Percentiles rank a stretch among this genome's conserved stretches.
These are phyloP conservation scores for Euphysa ruthae DNA, from an alignment of 30 jellyfish, hydroid and myxozoan genomes.

Conservation along the genomic window DNA sequence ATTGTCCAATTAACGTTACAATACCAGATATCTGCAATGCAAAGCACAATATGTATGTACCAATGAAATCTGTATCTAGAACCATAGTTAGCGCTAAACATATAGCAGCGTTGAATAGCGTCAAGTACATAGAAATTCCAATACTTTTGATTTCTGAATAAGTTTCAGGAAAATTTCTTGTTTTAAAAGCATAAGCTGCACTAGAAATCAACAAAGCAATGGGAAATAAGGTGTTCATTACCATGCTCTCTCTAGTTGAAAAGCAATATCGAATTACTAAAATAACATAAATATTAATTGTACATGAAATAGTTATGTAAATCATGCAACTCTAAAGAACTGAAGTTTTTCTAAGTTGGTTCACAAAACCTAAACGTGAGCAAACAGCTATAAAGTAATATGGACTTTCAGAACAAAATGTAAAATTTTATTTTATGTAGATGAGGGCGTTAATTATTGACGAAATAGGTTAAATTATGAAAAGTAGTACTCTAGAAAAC, in stretches of 20 bases:
- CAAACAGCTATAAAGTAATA: no score
- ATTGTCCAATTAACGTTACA: conserved; percentile 23
- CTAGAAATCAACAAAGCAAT: conserved; percentile 69
- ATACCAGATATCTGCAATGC: conserved; percentile 13
- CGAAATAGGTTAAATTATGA: background rate
- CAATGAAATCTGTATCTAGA: background rate
- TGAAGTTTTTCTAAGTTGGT: no score
- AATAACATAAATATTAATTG: background rate
- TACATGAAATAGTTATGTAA: no score
- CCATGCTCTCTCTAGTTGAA: conserved; percentile 33
- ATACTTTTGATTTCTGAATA: conserved; percentile 79
- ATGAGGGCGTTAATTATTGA: no score
- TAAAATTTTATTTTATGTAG: no score
- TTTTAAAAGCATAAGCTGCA: conserved; percentile 80
- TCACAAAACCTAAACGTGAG: no score
- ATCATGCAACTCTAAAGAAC: no score
- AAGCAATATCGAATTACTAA: conserved; percentile 47
- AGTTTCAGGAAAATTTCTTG: conserved; percentile 81
- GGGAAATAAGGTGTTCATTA: conserved; percentile 52
- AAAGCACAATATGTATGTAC: conserved; percentile 19
- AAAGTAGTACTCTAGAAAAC: no score
- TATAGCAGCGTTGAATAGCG: conserved; percentile 39
- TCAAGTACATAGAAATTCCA: conserved; percentile 77
- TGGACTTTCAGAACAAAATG: no score
- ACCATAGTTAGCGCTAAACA: conserved; percentile 16